Evolutionary conservation across 2,113 vertebrate species (phyloP), one percentile per base, ranked within the genome.

Genomic region (Cynopterus brachyotis): DNA sequence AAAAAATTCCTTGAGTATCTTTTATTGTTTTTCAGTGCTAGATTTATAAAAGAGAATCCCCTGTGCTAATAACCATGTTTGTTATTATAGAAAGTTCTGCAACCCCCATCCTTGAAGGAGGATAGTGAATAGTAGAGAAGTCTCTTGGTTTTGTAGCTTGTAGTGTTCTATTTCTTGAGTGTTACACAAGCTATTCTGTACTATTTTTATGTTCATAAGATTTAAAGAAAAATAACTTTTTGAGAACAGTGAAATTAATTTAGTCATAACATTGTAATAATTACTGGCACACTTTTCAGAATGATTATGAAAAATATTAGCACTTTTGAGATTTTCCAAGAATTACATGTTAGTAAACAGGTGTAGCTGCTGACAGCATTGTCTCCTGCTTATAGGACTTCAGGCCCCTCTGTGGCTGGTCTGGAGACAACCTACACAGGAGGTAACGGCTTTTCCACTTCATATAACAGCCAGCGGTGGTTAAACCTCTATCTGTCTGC

Each of bases 401-500:
- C 99, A 20, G 99, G 99, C 45, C 99, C 99, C 2, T 99, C 99
- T 32, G 99, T 99, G 83, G 99, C 99, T 96, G 99, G 99, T 64
- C 97, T 99, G 96, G 99, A 99, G 98, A 99, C 99, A 0, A 99
- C 99, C 1, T 99, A 99, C 76, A 99, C 99, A 11, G 99, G 99
- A 0, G 99, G 99, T 59, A 99, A 99, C 78, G 99, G 99, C 82
- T 99, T 99, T 97, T 99, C 99, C 82, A 99, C 99, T 3, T 99
- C 99, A 75, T 99, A 99, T 98, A 99, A 99, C 96, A 99, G 99
- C 97, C 99, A 99, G 97, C 99, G 99, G 37, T 99, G 99, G 99
- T 98, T 99, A 97, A 99, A 99, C 98, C 99, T 99, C n/a, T 99
- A 99, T 98, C 98, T 99, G 89, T 99, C 99, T 1, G 99, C 99